phyloP scores from a whole-genome alignment of 2,113 vertebrate genomes.

The Salvelinus sp. region DNA sequence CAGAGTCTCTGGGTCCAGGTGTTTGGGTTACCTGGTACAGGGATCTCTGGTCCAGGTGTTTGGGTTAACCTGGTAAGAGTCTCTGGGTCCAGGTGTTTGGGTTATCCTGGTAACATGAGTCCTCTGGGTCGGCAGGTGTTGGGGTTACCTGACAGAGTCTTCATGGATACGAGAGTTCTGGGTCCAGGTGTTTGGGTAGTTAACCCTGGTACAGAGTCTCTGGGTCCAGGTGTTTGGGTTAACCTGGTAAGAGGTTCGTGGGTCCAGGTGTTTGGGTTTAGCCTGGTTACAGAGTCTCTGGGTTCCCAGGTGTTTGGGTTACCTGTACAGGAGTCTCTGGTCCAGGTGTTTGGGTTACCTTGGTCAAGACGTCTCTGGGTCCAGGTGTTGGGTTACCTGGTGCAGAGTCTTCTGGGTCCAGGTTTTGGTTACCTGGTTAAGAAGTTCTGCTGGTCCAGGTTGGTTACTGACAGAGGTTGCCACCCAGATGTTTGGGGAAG shows the following conservation, averaged over 20 bases:
- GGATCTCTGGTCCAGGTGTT: neutral
- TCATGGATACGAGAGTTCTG: too few relatives aligned
- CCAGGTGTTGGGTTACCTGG: too few relatives aligned
- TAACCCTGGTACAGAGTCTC: neutral
- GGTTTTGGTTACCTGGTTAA: slow-evolving; percentile 85
- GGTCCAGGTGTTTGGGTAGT: too few relatives aligned
- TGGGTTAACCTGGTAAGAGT: neutral
- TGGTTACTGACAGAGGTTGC: too few relatives aligned
- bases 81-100: neutral
- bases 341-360: neutral
- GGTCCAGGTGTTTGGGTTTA: too few relatives aligned
- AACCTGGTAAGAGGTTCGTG: neutral
- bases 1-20: neutral
- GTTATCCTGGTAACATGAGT: too few relatives aligned
- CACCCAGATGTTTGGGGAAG: slow-evolving; percentile 94
- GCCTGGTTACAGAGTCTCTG: neutral
- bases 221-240: neutral
- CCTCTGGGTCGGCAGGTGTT: too few relatives aligned
- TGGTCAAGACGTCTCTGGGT: neutral
- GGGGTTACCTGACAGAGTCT: too few relatives aligned
- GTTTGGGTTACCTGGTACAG: neutral
- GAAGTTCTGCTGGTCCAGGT: slow-evolving; percentile 94
- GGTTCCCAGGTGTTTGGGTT: too few relatives aligned
- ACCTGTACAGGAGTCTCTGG: neutral
- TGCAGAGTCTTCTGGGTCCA: too few relatives aligned